These are phyloP conservation scores for Hylaeus anthracinus DNA, from an alignment of 1,140 invertebrate species.

Conservation along the genomic window DNA sequence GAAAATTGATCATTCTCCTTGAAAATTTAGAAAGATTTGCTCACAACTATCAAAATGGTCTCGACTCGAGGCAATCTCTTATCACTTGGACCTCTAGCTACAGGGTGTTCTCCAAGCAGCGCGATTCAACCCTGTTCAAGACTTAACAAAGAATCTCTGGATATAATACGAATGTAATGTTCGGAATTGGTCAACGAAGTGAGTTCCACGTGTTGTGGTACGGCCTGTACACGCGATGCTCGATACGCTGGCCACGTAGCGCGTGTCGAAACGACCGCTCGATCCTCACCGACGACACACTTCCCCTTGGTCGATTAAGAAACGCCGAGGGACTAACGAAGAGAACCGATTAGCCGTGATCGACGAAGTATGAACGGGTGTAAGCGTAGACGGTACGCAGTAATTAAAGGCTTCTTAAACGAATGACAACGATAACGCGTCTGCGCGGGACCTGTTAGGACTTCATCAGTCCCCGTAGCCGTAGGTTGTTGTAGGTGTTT, in stretches of 20 bases:
- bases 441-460: background rate
- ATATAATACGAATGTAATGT: too few species aligned
- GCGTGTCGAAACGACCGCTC: conserved; percentile 12
- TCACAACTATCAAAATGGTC: too few species aligned
- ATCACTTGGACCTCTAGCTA: too few species aligned
- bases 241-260: background rate
- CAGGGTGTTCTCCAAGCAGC: too few species aligned
- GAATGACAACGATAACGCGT: background rate
- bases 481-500: too few species aligned
- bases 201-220: background rate
- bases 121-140: too few species aligned
- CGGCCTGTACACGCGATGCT: background rate
- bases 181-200: too few species aligned
- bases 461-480: too few species aligned
- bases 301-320: conserved; percentile 1
- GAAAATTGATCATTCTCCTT: too few species aligned
- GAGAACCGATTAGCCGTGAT: background rate
- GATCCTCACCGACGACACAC: background rate
- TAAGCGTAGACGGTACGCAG: background rate
- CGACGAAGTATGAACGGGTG: background rate
- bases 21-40: too few species aligned
- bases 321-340: conserved; percentile 5
- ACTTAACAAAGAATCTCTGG: too few species aligned
- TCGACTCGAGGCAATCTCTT: too few species aligned
- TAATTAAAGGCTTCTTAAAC: background rate